These are phyloP conservation scores for Rhagophthalmus giganteus DNA, from an alignment of 2,888 invertebrate species.

Conservation along the genomic window DNA sequence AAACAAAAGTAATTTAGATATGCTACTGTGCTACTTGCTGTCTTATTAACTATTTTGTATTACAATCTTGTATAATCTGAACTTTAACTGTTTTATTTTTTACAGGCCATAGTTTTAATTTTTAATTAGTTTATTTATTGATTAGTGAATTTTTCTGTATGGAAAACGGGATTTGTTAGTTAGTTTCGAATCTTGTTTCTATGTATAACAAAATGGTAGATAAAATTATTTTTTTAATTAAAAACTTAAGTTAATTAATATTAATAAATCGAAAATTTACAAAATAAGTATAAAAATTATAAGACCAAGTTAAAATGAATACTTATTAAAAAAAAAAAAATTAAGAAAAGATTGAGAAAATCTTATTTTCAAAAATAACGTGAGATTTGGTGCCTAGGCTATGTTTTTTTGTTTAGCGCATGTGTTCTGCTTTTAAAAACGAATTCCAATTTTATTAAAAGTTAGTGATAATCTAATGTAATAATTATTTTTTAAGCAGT, in stretches of 20 bases:
- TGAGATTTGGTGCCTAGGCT: slow-evolving; percentile 27
- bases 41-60: neutral
- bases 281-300: slow-evolving; percentile 1
- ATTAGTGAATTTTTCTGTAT: no score
- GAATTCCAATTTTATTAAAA: no score
- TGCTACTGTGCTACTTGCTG: neutral
- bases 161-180: no score
- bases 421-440: neutral
- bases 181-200: no score
- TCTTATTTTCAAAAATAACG: slow-evolving; percentile 14
- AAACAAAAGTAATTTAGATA: no score
- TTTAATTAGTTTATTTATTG: no score
- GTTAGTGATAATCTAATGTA: neutral
- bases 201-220: no score
- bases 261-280: no score
- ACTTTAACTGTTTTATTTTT: neutral
- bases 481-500: slow-evolving; percentile 5
- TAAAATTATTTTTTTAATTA: no score
- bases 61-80: neutral
- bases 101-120: no score
- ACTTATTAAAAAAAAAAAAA: slow-evolving; percentile 2
- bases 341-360: slow-evolving; percentile 7
- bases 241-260: no score
- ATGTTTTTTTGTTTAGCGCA: slow-evolving; percentile 3
- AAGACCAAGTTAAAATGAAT: slow-evolving; percentile 4